Evolutionary conservation across 2,797 vertebrate species (phyloP), one percentile per base, ranked within the genome.

Genomic region (Acrocephalus scirpaceus): DNA sequence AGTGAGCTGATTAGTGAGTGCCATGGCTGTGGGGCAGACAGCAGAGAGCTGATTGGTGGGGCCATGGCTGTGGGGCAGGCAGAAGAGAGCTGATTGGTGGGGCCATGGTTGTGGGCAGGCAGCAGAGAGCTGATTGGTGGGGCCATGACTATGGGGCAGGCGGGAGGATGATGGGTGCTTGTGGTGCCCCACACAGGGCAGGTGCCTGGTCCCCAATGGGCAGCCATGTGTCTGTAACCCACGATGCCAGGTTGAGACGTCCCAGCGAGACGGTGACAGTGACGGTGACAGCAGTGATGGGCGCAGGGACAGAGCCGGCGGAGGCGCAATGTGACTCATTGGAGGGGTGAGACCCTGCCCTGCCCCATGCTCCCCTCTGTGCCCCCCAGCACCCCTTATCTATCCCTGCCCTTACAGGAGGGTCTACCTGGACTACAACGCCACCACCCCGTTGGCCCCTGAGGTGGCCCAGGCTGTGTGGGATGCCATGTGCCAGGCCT

Each of bases 341-440:
- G 2, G 77, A 91, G 53, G 70, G 77, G 93, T 91, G 78, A 87
- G 88, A 9, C 42, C 29, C 12, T 1, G 3, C 14, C 38, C 76
- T 13, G 21, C 19, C 40, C 51, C 1, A 1, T 4, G 7, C 6
- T 17, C 4, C 5, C 16, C 8, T 2, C 7, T 12, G 27, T 51
- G 42, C 7, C 27, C 10, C 12, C 5, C 23, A 11, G 11, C 11
- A 2, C 15, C 7, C 1, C 34, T 64, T n/a, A 93, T 25, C 32
- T 6, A 5, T 25, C 34, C 26, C 30, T 32, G 13, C 13, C 18
- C 51, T 27, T 8, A 1, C 93, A 98, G 98, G 32, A 98, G 97
- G 47, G 97, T 99, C 81, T 99, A 99, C 76, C 98, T 99, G 98
- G 99, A 99, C 98, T 98, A 99, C 92, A 99, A 99, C 4, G 99